Percentiles rank a stretch among this genome's conserved stretches.
Evolutionary conservation across 2,113 vertebrate genomes (phyloP).

Genomic region (Lampris incognitus): DNA sequence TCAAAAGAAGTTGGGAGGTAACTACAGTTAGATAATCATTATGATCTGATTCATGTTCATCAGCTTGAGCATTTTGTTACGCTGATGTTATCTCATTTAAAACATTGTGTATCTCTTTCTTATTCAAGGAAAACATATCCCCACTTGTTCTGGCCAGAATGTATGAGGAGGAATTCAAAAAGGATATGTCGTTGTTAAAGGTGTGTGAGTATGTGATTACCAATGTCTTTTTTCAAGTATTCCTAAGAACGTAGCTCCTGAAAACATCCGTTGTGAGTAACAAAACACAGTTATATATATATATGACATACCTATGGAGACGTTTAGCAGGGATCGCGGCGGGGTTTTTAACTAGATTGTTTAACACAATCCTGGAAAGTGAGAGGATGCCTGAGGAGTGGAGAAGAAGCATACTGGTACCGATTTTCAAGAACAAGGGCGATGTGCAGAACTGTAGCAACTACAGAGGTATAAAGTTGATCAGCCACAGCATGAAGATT

Average conservation of each 20-base stretch:
- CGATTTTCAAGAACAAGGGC: too few relatives aligned
- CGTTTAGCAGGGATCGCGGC: too few relatives aligned
- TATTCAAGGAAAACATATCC: conserved; percentile 85
- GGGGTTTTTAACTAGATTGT: too few relatives aligned
- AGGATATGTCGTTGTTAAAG: conserved; percentile 92
- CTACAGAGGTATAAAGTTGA: too few relatives aligned
- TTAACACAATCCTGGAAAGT: too few relatives aligned
- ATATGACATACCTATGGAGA: too few relatives aligned
- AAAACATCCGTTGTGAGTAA: not conserved
- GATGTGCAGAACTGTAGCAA: too few relatives aligned
- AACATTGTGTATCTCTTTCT: not conserved
- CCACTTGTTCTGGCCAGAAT: conserved; percentile 83
- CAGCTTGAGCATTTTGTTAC: not conserved
- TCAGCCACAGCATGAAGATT: too few relatives aligned
- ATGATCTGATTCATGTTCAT: not conserved
- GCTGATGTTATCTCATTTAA: not conserved
- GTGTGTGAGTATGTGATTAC: conserved; percentile 68
- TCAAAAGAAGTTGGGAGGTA: conserved; percentile 89
- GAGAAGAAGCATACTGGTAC: too few relatives aligned
- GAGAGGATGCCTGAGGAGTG: too few relatives aligned
- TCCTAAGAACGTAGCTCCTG: not conserved
- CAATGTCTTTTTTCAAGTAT: not conserved
- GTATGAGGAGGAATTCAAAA: conserved; percentile 96
- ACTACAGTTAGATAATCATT: not conserved
- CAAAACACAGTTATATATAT: too few relatives aligned